phyloP scores from a whole-genome alignment of 2,113 vertebrate species.

The Leucosticte australis region DNA sequence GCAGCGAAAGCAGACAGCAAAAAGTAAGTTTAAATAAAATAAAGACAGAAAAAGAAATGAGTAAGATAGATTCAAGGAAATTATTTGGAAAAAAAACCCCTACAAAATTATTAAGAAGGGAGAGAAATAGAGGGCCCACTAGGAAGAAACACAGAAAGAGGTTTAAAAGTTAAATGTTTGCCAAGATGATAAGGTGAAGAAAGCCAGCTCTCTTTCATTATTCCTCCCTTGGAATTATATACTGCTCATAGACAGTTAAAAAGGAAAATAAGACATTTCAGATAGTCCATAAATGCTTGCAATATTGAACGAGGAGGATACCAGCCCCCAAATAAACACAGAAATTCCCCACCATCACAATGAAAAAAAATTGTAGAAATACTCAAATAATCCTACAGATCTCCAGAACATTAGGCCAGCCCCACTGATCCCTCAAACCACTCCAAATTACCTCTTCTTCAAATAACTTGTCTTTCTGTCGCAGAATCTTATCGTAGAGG shows the following conservation, averaged over 20 bases:
- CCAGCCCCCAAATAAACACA: neutral
- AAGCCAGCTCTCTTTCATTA: neutral
- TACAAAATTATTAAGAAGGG: neutral
- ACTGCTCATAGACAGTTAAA: neutral
- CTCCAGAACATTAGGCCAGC: neutral
- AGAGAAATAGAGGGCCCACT: neutral
- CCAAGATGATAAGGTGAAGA: neutral
- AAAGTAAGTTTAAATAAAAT: neutral
- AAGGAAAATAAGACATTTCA: neutral
- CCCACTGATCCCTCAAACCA: neutral
- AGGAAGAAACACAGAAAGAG: neutral
- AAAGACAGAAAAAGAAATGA: neutral
- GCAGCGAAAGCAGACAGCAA: neutral
- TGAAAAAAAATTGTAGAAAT: neutral
- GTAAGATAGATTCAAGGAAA: neutral
- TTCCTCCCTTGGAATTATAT: neutral
- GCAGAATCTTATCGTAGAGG: conserved; percentile 94
- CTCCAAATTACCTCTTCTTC: conserved; percentile 85
- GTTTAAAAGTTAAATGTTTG: neutral
- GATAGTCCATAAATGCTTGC: neutral
- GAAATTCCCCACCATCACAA: neutral
- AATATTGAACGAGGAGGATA: neutral
- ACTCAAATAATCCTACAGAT: neutral
- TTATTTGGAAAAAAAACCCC: neutral
- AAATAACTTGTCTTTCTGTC: conserved; percentile 91